Evolutionary conservation across 2,797 vertebrate genomes (phyloP).

Genomic region (Bothrops alternatus): DNA sequence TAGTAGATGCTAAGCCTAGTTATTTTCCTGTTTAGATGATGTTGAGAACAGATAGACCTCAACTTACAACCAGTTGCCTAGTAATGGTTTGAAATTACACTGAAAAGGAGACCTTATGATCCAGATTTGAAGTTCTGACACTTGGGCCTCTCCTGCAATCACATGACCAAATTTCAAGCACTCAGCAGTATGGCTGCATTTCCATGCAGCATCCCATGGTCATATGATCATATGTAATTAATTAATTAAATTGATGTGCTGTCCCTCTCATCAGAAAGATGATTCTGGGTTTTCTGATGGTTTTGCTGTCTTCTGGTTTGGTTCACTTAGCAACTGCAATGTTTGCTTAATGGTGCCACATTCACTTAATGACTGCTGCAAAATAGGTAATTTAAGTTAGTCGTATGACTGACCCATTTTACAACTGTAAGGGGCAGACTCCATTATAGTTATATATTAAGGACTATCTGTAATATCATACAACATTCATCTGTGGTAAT

Average conservation of each 20-base stretch:
- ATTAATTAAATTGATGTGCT: not conserved
- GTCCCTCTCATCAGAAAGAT: not conserved
- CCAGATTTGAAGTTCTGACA: not conserved
- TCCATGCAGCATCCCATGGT: not conserved
- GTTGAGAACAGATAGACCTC: not conserved
- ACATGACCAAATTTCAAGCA: not conserved
- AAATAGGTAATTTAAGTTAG: not conserved
- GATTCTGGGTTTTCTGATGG: not conserved
- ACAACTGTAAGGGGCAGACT: not conserved
- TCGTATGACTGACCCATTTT: not conserved
- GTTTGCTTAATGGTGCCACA: not conserved
- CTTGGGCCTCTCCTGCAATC: not conserved
- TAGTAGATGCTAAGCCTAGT: not conserved
- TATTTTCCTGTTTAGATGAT: not conserved
- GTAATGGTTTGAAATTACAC: not conserved
- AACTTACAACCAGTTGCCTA: not conserved
- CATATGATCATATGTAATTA: not conserved
- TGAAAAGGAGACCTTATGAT: not conserved
- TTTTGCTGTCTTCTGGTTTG: not conserved
- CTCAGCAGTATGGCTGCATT: not conserved
- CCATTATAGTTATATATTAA: not conserved
- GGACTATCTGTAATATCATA: not conserved
- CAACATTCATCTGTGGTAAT: not conserved
- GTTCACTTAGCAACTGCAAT: not conserved
- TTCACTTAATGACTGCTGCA: not conserved